These are phyloP conservation scores for Macroramphosus scolopax DNA, from an alignment of 2,797 vertebrate species.

Conservation along the genomic window DNA sequence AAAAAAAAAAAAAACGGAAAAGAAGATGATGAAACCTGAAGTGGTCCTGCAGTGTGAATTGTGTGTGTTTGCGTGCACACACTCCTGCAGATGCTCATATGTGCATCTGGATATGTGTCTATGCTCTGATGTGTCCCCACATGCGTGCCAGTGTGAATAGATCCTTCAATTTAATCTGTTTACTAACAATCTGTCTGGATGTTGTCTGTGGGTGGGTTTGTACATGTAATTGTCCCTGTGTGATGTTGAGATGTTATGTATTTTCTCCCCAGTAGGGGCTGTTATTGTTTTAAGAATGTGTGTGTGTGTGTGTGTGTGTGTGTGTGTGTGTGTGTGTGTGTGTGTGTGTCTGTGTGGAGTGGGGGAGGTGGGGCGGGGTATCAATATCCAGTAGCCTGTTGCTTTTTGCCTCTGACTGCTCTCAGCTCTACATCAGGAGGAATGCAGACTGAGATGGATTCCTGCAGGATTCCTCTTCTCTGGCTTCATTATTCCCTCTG, in stretches of 20 bases:
- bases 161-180: constrained; percentile 56
- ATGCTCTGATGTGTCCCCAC: constrained; percentile 5
- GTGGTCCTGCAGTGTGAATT: constrained; percentile 74
- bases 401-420: constrained; percentile 56
- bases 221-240: constrained; percentile 26
- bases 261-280: constrained; percentile 63
- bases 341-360: too few relatives aligned
- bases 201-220: constrained; percentile 37
- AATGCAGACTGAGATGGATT: constrained; percentile 65
- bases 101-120: constrained; percentile 29
- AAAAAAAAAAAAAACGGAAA: constrained; percentile 44
- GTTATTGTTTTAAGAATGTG: constrained; percentile 65
- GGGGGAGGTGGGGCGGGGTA: not conserved
- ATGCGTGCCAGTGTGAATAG: constrained; percentile 45
- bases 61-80: constrained; percentile 32
- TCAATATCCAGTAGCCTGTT: constrained; percentile 69
- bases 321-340: constrained; percentile 20
- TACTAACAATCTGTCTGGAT: constrained; percentile 62
- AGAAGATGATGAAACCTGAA: constrained; percentile 74
- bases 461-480: constrained; percentile 61
- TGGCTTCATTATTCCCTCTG: constrained; percentile 59
- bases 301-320: constrained; percentile 16
- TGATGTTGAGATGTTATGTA: constrained; percentile 48
- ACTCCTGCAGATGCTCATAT: constrained; percentile 37
- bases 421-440: constrained; percentile 57